A percentile compares a stretch with the other conserved stretches of the same genome.
Evolutionary conservation across 2,113 vertebrate species (phyloP).

Genomic region (Indri indri): DNA sequence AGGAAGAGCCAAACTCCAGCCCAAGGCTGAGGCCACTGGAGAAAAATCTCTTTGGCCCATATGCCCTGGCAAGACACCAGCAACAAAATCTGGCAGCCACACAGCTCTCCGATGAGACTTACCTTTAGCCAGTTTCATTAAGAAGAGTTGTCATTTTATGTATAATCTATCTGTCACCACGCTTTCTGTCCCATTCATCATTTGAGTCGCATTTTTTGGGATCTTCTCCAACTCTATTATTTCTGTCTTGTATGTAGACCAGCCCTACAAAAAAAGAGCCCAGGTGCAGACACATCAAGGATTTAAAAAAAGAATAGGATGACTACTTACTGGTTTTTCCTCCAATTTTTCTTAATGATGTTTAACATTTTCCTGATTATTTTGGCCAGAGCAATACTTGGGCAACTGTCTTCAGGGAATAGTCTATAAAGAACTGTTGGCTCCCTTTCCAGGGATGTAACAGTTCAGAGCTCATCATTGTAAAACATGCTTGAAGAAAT

Average conservation of each 20-base stretch:
- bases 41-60: neutral
- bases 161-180: neutral
- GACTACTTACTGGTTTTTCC: neutral
- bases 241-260: neutral
- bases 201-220: neutral
- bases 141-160: neutral
- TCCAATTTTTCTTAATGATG: constrained; percentile 18
- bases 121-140: neutral
- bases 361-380: neutral
- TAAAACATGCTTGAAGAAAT: constrained; percentile 1
- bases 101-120: neutral
- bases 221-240: constrained; percentile 8
- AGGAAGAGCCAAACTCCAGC: neutral
- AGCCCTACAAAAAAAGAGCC: neutral
- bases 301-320: neutral
- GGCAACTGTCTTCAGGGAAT: neutral
- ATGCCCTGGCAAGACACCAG: neutral
- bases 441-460: neutral
- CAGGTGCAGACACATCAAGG: neutral
- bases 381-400: constrained; percentile 4
- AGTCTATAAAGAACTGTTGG: neutral
- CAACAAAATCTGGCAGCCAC: neutral
- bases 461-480: neutral
- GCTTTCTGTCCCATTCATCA: neutral
- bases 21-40: neutral